These are phyloP conservation scores for Indicator maculatus DNA, from an alignment of 2,113 vertebrate species.

Conservation along the genomic window DNA sequence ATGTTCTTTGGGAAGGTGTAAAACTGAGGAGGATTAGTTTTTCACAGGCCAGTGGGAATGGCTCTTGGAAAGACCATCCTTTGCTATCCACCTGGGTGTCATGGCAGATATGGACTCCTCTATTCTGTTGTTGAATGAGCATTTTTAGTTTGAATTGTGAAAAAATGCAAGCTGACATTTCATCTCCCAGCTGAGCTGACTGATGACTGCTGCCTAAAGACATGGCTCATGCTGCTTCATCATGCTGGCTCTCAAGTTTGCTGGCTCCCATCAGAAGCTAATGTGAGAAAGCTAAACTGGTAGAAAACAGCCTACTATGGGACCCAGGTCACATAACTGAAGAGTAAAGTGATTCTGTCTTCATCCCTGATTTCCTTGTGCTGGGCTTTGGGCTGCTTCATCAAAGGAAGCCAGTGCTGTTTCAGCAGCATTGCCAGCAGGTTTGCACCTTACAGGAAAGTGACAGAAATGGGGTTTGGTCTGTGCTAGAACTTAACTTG, in stretches of 20 bases:
- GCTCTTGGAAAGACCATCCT: not conserved
- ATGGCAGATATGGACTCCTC: not conserved
- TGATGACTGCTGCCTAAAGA: not conserved
- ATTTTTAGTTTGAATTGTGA: not conserved
- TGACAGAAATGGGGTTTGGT: not conserved
- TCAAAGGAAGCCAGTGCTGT: not conserved
- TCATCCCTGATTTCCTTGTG: not conserved
- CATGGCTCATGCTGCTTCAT: not conserved
- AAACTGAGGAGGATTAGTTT: not conserved
- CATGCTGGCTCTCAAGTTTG: not conserved
- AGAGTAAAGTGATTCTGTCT: not conserved
- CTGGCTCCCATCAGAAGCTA: not conserved
- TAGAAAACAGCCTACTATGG: not conserved
- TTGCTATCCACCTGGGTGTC: not conserved
- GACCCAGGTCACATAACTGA: not conserved
- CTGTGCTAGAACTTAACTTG: not conserved
- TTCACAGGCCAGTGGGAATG: not conserved
- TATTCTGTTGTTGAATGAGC: not conserved
- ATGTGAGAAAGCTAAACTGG: not conserved
- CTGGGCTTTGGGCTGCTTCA: not conserved
- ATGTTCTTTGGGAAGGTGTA: accelerated
- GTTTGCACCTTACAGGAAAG: not conserved
- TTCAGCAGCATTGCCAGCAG: not conserved
- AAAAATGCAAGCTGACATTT: not conserved
- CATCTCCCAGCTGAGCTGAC: not conserved